Evolutionary conservation across 2,888 invertebrate genomes (phyloP).

Genomic region (Noctua janthe): DNA sequence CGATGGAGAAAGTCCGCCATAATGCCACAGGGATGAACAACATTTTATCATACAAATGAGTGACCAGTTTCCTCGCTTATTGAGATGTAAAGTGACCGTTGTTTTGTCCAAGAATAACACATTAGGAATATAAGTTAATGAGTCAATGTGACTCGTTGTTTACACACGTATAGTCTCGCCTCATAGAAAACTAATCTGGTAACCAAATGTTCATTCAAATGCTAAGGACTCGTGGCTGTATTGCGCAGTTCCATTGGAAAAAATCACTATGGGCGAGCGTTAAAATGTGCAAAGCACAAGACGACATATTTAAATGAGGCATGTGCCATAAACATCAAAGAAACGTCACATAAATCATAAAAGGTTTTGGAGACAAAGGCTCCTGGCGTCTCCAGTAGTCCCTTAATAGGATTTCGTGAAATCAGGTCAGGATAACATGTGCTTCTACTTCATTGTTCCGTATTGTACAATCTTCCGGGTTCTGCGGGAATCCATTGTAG

Average conservation of each 20-base stretch:
- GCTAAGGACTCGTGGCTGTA: conserved; percentile 78
- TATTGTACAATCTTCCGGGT: conserved; percentile 89
- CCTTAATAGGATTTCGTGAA: conserved; percentile 81
- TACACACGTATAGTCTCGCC: conserved; percentile 81
- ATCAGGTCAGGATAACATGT: conserved; percentile 90
- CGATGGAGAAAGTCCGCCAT: conserved; percentile 64
- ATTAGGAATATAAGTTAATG: conserved; percentile 78
- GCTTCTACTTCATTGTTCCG: conserved; percentile 80
- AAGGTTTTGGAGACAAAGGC: conserved; percentile 82
- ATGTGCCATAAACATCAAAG: conserved; percentile 88
- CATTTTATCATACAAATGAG: conserved; percentile 66
- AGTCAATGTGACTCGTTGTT: conserved; percentile 79
- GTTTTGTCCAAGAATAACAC: conserved; percentile 69
- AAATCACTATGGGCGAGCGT: conserved; percentile 81
- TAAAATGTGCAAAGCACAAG: conserved; percentile 89
- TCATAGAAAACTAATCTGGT: conserved; percentile 88
- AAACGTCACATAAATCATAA: conserved; percentile 89
- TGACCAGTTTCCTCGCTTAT: conserved; percentile 61
- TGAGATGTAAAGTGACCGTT: conserved; percentile 74
- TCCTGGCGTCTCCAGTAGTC: conserved; percentile 81
- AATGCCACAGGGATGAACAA: conserved; percentile 57
- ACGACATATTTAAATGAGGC: conserved; percentile 88
- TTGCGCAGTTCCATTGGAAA: conserved; percentile 81
- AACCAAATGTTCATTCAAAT: conserved; percentile 89
- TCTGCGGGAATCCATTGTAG: conserved; percentile 78